Conservation (phyloP, 2,113 vertebrate genomes). For the Scytalopus superciliaris region DNA sequence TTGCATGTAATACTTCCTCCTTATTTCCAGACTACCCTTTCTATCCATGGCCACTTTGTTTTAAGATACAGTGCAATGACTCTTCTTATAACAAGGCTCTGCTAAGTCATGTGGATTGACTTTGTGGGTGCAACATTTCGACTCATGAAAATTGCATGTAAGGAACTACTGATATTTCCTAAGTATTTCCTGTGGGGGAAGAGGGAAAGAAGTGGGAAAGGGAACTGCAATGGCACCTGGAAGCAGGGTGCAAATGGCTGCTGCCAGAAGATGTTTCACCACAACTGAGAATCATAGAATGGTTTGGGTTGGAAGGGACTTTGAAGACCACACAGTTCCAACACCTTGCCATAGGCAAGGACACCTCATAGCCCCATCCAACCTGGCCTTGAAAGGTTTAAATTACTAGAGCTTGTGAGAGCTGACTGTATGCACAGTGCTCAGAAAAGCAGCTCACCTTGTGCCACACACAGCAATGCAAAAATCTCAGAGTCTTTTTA, state of each 20-base stretch:
- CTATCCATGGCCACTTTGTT: fast-evolving
- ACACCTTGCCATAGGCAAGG: background rate
- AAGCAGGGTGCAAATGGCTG: background rate
- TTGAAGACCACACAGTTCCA: background rate
- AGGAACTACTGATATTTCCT: background rate
- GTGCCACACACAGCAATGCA: background rate
- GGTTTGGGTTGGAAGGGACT: background rate
- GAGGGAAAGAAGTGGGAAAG: background rate
- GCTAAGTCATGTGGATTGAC: background rate
- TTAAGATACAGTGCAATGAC: background rate
- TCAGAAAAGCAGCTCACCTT: background rate
- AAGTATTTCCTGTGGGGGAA: background rate
- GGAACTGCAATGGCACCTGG: background rate
- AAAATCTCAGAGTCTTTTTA: background rate
- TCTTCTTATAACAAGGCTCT: background rate
- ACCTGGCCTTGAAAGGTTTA: background rate
- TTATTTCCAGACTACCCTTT: background rate
- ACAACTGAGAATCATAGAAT: background rate
- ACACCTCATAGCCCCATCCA: background rate
- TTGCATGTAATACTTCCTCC: background rate
- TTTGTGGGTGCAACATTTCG: background rate
- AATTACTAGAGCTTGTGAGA: background rate
- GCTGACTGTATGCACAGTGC: fast-evolving
- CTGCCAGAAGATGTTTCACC: background rate
- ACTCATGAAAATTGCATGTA: background rate